Conservation (phyloP, 2,797 vertebrate genomes). For the Oreochromis grahami region DNA sequence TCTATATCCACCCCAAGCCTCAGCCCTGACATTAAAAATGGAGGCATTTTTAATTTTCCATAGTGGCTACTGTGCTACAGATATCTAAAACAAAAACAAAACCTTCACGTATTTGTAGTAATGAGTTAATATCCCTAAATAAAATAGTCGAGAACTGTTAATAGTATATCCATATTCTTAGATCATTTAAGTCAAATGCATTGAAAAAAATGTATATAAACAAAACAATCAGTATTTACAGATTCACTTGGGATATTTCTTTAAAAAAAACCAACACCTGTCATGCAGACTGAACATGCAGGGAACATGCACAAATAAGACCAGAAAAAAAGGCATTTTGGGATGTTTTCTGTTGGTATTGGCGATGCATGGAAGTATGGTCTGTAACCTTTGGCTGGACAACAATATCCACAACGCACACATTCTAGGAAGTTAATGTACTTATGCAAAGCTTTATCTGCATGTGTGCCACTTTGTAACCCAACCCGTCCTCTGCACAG, state of each 20-base stretch:
- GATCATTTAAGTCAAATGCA: not conserved
- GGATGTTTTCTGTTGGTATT: constrained; percentile 15
- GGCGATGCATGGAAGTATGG: not conserved
- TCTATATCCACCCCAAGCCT: not conserved
- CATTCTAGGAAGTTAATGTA: not conserved
- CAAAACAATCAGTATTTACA: constrained; percentile 35
- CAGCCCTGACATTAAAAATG: constrained; percentile 3
- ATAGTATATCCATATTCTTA: not conserved
- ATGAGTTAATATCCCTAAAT: not conserved
- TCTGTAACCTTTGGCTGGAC: constrained; percentile 42
- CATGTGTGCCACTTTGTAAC: not conserved
- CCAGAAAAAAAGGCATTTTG: constrained; percentile 22
- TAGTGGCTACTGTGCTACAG: constrained; percentile 28
- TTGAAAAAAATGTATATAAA: constrained; percentile 9
- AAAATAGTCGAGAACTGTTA: not conserved
- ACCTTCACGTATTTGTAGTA: not conserved
- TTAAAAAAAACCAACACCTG: not conserved
- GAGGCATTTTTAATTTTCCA: constrained; percentile 14
- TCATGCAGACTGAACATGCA: constrained; percentile 62
- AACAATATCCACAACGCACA: not conserved
- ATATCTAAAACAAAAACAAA: not conserved
- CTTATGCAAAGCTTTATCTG: not conserved
- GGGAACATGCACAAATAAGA: constrained; percentile 37
- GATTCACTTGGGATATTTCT: not conserved
- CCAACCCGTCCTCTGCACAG: not conserved